Conservation (phyloP, 2,113 vertebrate species). For the Dicaeum eximium region DNA sequence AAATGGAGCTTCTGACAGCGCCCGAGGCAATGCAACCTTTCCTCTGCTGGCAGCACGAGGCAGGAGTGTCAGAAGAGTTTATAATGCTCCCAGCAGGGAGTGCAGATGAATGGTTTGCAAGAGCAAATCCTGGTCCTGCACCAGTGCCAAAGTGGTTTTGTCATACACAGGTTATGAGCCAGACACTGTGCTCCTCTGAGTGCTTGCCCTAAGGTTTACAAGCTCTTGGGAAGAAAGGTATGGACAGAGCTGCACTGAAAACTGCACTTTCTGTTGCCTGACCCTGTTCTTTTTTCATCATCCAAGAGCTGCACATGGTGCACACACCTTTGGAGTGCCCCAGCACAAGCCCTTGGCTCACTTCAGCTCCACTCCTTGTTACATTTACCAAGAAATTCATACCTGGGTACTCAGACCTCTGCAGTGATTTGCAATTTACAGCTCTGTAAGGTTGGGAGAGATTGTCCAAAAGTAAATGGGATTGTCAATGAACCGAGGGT, state of each 20-base stretch:
- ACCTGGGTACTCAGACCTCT: background rate
- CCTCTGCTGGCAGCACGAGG: background rate
- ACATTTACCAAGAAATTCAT: background rate
- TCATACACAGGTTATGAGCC: background rate
- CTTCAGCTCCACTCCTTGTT: background rate
- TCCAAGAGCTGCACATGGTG: background rate
- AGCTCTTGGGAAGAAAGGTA: background rate
- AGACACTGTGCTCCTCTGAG: background rate
- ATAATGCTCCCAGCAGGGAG: background rate
- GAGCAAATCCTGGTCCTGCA: background rate
- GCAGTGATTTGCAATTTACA: background rate
- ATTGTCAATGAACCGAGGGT: background rate
- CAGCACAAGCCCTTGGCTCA: background rate
- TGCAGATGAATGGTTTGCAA: background rate
- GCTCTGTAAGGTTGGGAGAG: background rate
- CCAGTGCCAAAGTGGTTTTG: background rate
- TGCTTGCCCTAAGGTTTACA: background rate
- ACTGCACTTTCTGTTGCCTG: background rate
- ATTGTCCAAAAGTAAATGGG: background rate
- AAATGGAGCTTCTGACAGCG: background rate
- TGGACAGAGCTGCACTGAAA: background rate
- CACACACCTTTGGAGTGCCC: background rate
- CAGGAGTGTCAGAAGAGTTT: background rate
- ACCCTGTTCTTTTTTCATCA: background rate
- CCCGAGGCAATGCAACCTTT: background rate